These are phyloP conservation scores for Saxidomus purpurata DNA, from an alignment of 1,140 invertebrate genomes.

Conservation along the genomic window DNA sequence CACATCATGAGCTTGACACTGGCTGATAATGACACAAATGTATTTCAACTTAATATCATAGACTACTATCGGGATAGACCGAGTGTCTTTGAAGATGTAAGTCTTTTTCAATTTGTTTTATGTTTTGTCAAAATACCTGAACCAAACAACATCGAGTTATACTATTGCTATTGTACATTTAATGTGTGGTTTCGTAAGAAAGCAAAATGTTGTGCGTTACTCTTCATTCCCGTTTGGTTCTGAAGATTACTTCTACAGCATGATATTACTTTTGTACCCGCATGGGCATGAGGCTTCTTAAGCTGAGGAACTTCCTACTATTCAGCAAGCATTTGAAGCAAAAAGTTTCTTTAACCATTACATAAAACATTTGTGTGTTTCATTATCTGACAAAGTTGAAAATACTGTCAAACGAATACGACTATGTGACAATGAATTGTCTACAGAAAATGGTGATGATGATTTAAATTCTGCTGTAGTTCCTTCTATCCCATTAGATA, in stretches of 20 bases:
- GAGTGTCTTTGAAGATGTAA: background rate
- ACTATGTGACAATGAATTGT: slow-evolving; percentile 34
- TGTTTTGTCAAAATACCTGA: slow-evolving; percentile 48
- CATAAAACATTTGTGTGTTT: slow-evolving; percentile 28
- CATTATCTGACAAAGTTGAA: slow-evolving; percentile 61
- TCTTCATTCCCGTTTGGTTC: slow-evolving; percentile 55
- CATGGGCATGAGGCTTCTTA: slow-evolving; percentile 52
- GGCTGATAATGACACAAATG: slow-evolving; percentile 55
- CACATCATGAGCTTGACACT: slow-evolving; percentile 35
- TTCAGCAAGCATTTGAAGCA: slow-evolving; percentile 50
- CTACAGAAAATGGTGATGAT: slow-evolving; percentile 10
- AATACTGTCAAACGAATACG: slow-evolving; percentile 62
- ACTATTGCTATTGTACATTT: background rate
- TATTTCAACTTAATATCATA: slow-evolving; percentile 58
- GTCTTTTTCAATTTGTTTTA: slow-evolving; percentile 57
- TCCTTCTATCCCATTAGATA: background rate
- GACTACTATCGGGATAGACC: slow-evolving; percentile 62
- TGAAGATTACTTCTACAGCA: slow-evolving; percentile 71
- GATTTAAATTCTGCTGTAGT: background rate
- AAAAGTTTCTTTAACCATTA: slow-evolving; percentile 55
- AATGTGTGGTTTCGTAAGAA: slow-evolving; percentile 47
- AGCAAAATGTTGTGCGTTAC: slow-evolving; percentile 49
- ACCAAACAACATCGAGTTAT: slow-evolving; percentile 42
- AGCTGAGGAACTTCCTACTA: background rate
- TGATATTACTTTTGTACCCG: slow-evolving; percentile 67